Conservation (phyloP, 2,888 invertebrate species). For the Campoplex capitator region DNA sequence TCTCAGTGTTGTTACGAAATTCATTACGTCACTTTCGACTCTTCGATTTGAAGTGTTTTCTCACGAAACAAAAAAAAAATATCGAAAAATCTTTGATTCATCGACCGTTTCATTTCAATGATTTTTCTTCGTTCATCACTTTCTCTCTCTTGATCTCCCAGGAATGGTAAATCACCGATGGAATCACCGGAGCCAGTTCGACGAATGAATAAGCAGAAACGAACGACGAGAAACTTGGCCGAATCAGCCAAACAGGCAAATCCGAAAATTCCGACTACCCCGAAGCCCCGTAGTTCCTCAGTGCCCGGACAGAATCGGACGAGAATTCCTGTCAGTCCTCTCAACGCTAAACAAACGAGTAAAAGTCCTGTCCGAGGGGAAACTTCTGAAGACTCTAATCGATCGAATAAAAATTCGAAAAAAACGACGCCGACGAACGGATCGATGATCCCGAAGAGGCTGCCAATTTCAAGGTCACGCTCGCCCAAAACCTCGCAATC, state of each 20-base stretch:
- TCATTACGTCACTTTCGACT: background rate
- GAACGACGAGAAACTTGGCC: slow-evolving; percentile 31
- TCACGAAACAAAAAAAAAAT: slow-evolving; percentile 2
- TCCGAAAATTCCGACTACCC: slow-evolving; percentile 16
- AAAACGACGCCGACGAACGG: slow-evolving; percentile 50
- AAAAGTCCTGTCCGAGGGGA: slow-evolving; percentile 4
- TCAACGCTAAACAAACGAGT: slow-evolving; percentile 53
- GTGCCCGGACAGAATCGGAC: slow-evolving; percentile 35
- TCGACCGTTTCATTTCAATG: background rate
- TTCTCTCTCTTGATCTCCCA: slow-evolving; percentile 7
- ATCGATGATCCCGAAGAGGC: slow-evolving; percentile 63
- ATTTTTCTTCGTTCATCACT: background rate
- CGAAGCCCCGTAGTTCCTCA: slow-evolving; percentile 63
- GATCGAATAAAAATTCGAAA: slow-evolving; percentile 51
- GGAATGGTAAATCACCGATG: slow-evolving; percentile 49
- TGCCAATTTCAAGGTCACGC: slow-evolving; percentile 47
- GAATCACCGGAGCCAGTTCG: slow-evolving; percentile 62
- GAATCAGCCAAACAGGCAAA: slow-evolving; percentile 2
- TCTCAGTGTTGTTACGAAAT: background rate
- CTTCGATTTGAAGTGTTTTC: background rate
- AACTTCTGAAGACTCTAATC: slow-evolving; percentile 41
- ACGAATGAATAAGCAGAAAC: slow-evolving; percentile 46
- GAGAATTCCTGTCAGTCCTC: slow-evolving; percentile 24
- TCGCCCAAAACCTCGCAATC: slow-evolving; percentile 23
- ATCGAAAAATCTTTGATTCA: background rate